phyloP scores from a whole-genome alignment of 1,140 invertebrate species.

The Micrasema minimum region DNA sequence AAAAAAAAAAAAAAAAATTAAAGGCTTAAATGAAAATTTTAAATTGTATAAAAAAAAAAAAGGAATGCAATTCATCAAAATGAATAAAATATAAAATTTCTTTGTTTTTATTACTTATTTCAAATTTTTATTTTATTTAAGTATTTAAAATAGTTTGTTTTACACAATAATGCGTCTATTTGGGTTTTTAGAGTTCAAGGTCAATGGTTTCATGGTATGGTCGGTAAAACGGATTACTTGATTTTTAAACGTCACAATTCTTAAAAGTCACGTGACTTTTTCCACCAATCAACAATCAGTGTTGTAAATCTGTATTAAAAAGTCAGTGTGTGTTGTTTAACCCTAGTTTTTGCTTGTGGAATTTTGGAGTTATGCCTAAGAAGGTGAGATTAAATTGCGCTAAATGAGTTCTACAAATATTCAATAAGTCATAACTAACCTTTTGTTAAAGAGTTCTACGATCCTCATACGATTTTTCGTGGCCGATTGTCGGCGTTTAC shows the following conservation, averaged over 20 bases:
- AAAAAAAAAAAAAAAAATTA: too few species aligned
- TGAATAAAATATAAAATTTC: too few species aligned
- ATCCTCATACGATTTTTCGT: neutral
- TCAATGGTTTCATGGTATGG: slow-evolving; percentile 4
- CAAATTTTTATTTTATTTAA: too few species aligned
- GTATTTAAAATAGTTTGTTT: too few species aligned
- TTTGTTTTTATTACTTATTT: too few species aligned
- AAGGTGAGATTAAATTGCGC: slow-evolving; percentile 39
- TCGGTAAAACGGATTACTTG: slow-evolving; percentile 30
- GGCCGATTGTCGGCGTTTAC: slow-evolving; percentile 33
- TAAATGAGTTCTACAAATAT: slow-evolving; percentile 12
- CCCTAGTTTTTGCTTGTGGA: slow-evolving; percentile 44
- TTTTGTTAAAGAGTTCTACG: neutral
- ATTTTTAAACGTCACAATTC: slow-evolving; percentile 42
- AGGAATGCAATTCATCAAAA: too few species aligned
- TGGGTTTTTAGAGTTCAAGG: slow-evolving; percentile 17
- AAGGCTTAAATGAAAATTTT: too few species aligned
- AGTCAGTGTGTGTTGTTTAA: slow-evolving; percentile 49
- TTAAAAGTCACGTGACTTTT: slow-evolving; percentile 39
- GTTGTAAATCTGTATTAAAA: slow-evolving; percentile 44
- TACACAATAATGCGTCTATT: too few species aligned
- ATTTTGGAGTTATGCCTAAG: slow-evolving; percentile 43
- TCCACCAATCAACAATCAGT: slow-evolving; percentile 41
- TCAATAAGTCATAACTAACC: neutral
- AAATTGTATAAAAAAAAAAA: too few species aligned